Percentiles rank a stretch among this genome's conserved stretches.
Conservation (phyloP, 2,888 invertebrate genomes). For the Pseudococcus jackbeardsleyi region DNA sequence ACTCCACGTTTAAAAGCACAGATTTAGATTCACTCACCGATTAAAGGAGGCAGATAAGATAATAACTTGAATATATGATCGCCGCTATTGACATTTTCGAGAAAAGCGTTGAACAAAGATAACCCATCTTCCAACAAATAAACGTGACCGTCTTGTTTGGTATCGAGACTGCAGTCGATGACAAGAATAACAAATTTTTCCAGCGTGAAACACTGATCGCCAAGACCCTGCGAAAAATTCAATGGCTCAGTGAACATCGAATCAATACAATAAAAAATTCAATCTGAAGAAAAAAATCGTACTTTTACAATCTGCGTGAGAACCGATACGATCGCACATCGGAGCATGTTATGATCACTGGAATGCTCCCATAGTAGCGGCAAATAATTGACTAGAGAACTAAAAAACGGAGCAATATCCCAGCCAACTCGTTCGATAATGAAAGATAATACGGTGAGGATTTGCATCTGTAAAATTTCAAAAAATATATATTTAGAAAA, state of each 20-base stretch:
- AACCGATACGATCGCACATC: conserved; percentile 90
- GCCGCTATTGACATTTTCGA: conserved; percentile 65
- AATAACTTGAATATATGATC: conserved; percentile 78
- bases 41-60: conserved; percentile 80
- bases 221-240: conserved; percentile 59
- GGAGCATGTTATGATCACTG: conserved; percentile 87
- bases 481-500: no score
- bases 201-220: conserved; percentile 65
- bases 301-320: conserved; percentile 88
- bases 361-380: conserved; percentile 92
- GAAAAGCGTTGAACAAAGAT: conserved; percentile 82
- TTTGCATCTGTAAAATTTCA: conserved; percentile 80
- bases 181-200: conserved; percentile 76
- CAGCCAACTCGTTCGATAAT: conserved; percentile 88
- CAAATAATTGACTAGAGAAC: conserved; percentile 83
- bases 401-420: conserved; percentile 79
- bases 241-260: neutral
- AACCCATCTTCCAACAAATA: conserved; percentile 94
- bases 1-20: neutral
- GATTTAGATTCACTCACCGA: conserved; percentile 73
- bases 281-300: conserved; percentile 55
- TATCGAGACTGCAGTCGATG: conserved; percentile 82
- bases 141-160: conserved; percentile 82
- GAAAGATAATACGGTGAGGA: conserved; percentile 89
- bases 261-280: neutral